phyloP scores from a whole-genome alignment of 2,797 vertebrate species.

The Helicolenus hilgendorfi region DNA sequence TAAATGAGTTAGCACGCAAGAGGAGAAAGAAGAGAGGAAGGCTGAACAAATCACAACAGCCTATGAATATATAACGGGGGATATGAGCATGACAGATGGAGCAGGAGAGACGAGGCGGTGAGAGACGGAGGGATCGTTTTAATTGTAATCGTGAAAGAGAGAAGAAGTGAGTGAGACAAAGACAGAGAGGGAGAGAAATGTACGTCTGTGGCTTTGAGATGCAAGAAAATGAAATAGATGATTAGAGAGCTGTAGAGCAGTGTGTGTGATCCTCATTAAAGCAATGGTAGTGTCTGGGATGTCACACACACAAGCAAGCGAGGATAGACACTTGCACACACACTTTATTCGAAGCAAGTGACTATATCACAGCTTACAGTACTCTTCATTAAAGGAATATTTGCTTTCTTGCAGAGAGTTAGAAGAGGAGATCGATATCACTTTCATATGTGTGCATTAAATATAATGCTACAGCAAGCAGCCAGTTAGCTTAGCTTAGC shows the following conservation, averaged over 20 bases:
- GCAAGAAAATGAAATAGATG: slow-evolving; percentile 61
- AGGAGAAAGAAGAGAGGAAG: slow-evolving; percentile 21
- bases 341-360: slow-evolving; percentile 3
- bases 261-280: slow-evolving; percentile 68
- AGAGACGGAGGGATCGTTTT: slow-evolving; percentile 50
- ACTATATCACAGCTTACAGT: not conserved
- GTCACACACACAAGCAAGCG: not conserved
- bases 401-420: not conserved
- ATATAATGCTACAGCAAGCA: not conserved
- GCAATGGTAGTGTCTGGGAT: slow-evolving; percentile 54
- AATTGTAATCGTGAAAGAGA: slow-evolving; percentile 51
- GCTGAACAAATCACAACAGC: slow-evolving; percentile 52
- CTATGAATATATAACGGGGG: slow-evolving; percentile 51
- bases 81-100: slow-evolving; percentile 63
- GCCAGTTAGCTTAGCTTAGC: not conserved
- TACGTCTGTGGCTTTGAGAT: slow-evolving; percentile 32
- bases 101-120: slow-evolving; percentile 42
- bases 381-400: not conserved
- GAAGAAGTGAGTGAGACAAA: slow-evolving; percentile 55
- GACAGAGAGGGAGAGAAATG: slow-evolving; percentile 51
- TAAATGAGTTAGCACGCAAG: slow-evolving; percentile 30
- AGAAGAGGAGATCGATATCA: not conserved
- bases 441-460: not conserved
- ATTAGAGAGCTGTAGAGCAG: slow-evolving; percentile 61
- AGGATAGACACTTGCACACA: not conserved